Evolutionary conservation across 2,888 invertebrate genomes (phyloP), one percentile per base, ranked within the genome.

Genomic region (Eristalinus sepulchralis): DNA sequence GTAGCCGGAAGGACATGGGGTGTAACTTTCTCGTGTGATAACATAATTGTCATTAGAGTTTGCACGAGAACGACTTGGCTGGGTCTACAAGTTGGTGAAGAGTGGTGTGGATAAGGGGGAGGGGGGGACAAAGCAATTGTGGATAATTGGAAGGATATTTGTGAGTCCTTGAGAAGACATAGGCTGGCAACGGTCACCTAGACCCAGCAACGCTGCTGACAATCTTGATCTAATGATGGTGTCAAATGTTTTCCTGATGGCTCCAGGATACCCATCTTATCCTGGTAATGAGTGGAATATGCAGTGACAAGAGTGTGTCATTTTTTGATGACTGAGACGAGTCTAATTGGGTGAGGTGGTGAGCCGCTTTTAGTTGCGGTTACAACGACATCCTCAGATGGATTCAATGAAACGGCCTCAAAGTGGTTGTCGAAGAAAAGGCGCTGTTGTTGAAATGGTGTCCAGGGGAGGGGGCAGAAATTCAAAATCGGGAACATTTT

Each of bases 31-130:
- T 79, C 79, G 86, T 86, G 83, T 86, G 83, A 75, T 79, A 79
- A 78, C 86, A 86, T 86, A 86, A 86, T 83, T 83, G 78, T 79
- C 83, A 86, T 78, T 75, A 79, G 78, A 82, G 83, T 83, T 79
- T 83, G 70, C 63, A 64, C 59, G 64, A 73, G 75, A 75, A 68
- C 60, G 62, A 68, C 13, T 68, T 62, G 36, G 34, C 62, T 34
- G 62, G 62, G 59, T 66, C 36, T 20, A 6, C 17, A 10, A 20
- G 55, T 55, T 3, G 55, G 1, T 22, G 55, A 5, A 5, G 27
- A 27, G 27, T 3, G 27, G 2, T 55, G 55, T 8, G 20, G 17
- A 20, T 33, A 20, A 20, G n/a, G 1, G 55, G 66, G 8, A 13
- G 13, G 31, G 39, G 6, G 66, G 22, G 24, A n/a, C 20, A 24